Base-by-base conservation (phyloP, 2,888 invertebrate genomes). In the Sarcophaga subvicina region DNA sequence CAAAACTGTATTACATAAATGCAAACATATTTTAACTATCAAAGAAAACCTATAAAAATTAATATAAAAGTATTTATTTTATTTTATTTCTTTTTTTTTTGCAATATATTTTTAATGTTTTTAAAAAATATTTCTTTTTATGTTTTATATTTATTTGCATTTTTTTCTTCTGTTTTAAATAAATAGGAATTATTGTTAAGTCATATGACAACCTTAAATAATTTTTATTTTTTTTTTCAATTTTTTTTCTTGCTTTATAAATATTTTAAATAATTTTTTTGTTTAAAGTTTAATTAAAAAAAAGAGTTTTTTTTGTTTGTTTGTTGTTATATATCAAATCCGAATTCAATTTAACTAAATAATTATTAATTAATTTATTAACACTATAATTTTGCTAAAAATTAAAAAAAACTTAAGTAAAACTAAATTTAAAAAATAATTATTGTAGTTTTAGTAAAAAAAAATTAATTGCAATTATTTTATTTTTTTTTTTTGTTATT, bases 171-270 rank as follows among this genome's bases (percentile, higher is more conserved):
- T 83, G 37, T 80, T 90, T 90, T 89, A 85, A 87, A 87, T 81
- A 83, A 86, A 88, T 80, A 84, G 85, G 77, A 86, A 80, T 83
- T 81, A 88, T 88, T 85, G 88, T 89, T 49, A 89, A 79, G 86
- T 88, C 89, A 87, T 87, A 83, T 88, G 89, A 88, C 89, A 90
- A 89, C 88, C 90, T 89, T 89, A 88, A 82, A 88, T 71, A 85
- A 83, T 83, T 84, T 87, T 27, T 25, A 25, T 81, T 3, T 17
- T 37, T 80, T 78, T 62, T 72, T 71, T 49, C 14, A 4, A 17
- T 60, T 22, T 22, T 22, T 49, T n/a, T 62, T 62, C n/a, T 62
- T 62, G 20, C n/a, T 64, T 80, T 59, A 20, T 59, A 64, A 64
- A 3, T 70, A 11, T 25, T 25, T 78, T 45, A 78, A 85, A 75